phyloP scores from a whole-genome alignment of 2,797 vertebrate species.

The Dromococcyx pavoninus region DNA sequence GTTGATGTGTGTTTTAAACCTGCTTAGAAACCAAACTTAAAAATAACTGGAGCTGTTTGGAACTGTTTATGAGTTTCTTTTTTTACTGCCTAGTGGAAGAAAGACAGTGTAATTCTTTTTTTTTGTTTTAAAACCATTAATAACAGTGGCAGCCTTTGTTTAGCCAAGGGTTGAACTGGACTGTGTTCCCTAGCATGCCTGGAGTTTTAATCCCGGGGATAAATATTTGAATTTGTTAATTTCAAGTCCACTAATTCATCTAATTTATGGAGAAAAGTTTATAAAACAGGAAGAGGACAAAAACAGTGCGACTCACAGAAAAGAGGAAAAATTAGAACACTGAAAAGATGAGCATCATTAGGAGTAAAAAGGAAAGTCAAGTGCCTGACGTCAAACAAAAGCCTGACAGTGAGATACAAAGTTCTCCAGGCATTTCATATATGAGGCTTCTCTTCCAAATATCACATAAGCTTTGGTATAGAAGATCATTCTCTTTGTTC shows the following conservation, averaged over 20 bases:
- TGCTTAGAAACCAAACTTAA: not conserved
- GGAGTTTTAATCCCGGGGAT: not conserved
- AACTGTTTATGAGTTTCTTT: not conserved
- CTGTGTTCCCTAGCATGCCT: not conserved
- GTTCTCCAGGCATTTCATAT: not conserved
- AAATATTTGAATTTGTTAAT: conserved; percentile 29
- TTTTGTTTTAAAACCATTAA: conserved; percentile 1
- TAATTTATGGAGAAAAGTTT: not conserved
- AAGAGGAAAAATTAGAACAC: not conserved
- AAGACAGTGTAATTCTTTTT: not conserved
- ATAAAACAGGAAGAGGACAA: not conserved
- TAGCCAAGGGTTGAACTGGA: not conserved
- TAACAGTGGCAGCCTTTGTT: not conserved
- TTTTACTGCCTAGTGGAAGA: not conserved
- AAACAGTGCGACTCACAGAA: not conserved
- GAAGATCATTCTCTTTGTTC: not conserved
- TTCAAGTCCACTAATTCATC: not conserved
- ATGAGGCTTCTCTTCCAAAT: not conserved
- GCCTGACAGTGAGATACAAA: not conserved
- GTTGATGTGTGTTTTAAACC: not conserved
- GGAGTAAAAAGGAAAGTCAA: not conserved
- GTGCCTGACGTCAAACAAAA: not conserved
- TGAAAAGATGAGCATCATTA: not conserved
- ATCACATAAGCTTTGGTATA: not conserved
- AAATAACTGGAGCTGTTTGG: not conserved